A percentile compares a stretch with the other conserved stretches of the same genome.
Conservation (phyloP, 2,888 invertebrate genomes). For the Amiota mariae region DNA sequence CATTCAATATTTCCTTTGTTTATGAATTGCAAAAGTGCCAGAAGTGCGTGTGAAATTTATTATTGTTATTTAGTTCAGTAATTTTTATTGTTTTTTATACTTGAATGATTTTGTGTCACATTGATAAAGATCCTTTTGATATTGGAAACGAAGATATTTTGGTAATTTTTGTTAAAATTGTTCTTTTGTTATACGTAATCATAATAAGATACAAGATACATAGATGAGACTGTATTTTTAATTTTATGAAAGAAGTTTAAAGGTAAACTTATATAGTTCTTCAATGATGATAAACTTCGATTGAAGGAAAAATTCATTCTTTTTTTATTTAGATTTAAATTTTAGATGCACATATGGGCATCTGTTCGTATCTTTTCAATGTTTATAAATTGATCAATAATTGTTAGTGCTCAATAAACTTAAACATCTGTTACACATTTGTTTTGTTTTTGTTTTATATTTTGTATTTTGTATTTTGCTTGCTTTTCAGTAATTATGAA, state of each 20-base stretch:
- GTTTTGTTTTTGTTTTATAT: neutral
- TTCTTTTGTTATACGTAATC: too few species aligned
- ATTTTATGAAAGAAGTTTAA: too few species aligned
- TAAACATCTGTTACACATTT: neutral
- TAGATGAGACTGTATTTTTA: too few species aligned
- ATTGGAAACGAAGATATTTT: too few species aligned
- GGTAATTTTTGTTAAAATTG: too few species aligned
- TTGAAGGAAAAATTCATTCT: too few species aligned
- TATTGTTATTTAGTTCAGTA: slow-evolving; percentile 50
- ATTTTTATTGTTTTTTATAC: slow-evolving; percentile 50
- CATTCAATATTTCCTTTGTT: slow-evolving; percentile 7
- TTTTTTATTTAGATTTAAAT: too few species aligned
- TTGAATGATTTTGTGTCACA: slow-evolving; percentile 41
- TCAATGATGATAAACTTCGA: too few species aligned
- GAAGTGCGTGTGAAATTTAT: slow-evolving; percentile 55
- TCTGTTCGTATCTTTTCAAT: neutral
- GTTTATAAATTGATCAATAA: neutral
- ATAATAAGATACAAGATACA: too few species aligned
- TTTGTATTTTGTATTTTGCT: neutral
- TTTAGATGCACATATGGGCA: too few species aligned
- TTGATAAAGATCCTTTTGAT: neutral
- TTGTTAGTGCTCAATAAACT: neutral
- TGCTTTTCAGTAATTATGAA: neutral
- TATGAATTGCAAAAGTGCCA: slow-evolving; percentile 15
- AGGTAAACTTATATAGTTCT: too few species aligned